Evolutionary conservation across 2,888 invertebrate species (phyloP).

Genomic region (Liopterus haemorrhoidalis): DNA sequence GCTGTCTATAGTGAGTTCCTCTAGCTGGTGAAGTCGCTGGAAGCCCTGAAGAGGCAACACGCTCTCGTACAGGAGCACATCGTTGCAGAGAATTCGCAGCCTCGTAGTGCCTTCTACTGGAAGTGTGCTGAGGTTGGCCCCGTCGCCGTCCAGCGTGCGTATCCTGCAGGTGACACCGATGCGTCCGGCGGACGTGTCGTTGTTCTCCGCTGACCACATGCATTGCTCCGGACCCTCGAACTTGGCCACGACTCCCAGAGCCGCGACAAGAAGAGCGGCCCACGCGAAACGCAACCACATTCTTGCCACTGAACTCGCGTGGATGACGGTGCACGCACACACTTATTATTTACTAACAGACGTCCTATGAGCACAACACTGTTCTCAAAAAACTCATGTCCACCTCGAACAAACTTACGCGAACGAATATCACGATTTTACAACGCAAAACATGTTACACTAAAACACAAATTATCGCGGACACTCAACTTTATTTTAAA

Average conservation of each 20-base stretch:
- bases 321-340: constrained; percentile 46
- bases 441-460: too few relatives aligned
- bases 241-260: constrained; percentile 41
- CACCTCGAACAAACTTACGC: constrained; percentile 8
- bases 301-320: constrained; percentile 44
- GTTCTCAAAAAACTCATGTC: constrained; percentile 19
- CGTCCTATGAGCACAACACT: constrained; percentile 19
- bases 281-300: constrained; percentile 49
- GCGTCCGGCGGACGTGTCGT: constrained; percentile 46
- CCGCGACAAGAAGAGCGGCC: constrained; percentile 39
- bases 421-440: constrained; percentile 16
- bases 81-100: constrained; percentile 70
- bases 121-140: constrained; percentile 59
- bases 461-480: too few relatives aligned
- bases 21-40: constrained; percentile 64
- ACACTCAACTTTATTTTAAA: too few relatives aligned
- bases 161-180: constrained; percentile 62
- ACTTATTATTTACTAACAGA: constrained; percentile 20
- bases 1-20: constrained; percentile 67
- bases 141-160: constrained; percentile 64
- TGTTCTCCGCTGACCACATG: constrained; percentile 47
- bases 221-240: constrained; percentile 47
- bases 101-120: constrained; percentile 67
- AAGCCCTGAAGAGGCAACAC: constrained; percentile 66
- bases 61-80: constrained; percentile 73